A percentile compares a stretch with the other conserved stretches of the same genome.
These are phyloP conservation scores for Nothoprocta perdicaria DNA, from an alignment of 2,113 vertebrate genomes.

Conservation along the genomic window DNA sequence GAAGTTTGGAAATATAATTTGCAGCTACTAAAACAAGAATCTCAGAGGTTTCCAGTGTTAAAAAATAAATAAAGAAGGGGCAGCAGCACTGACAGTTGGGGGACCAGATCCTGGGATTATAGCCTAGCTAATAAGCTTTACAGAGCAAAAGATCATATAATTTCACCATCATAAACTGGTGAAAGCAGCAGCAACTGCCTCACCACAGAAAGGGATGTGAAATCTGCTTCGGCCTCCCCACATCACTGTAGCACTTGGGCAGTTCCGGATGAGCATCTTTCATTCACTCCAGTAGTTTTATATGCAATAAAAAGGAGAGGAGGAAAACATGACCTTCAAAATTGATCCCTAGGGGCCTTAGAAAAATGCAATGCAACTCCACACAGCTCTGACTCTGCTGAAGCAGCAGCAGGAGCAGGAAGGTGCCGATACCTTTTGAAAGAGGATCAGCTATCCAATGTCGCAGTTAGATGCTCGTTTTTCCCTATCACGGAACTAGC, in stretches of 20 bases:
- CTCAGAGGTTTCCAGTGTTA: neutral
- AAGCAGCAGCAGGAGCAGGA: neutral
- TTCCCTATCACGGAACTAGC: neutral
- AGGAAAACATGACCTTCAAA: constrained; percentile 43
- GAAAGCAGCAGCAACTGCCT: neutral
- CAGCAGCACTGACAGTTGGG: neutral
- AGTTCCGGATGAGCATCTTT: constrained; percentile 28
- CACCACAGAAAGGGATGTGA: constrained; percentile 5
- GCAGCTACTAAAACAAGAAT: neutral
- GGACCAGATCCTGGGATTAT: neutral
- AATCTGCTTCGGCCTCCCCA: constrained; percentile 13
- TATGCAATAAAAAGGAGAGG: constrained; percentile 4
- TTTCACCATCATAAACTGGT: too few species aligned
- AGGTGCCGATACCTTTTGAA: neutral
- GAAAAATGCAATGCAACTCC: neutral
- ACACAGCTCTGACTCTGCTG: neutral
- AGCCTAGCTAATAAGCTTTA: neutral
- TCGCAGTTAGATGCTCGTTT: neutral
- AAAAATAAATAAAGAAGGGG: neutral
- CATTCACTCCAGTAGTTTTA: constrained; percentile 36
- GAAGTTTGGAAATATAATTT: neutral
- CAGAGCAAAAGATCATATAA: neutral
- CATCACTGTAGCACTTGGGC: neutral
- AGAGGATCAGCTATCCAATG: neutral
- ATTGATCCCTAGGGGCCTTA: neutral